Conservation (phyloP, 2,888 invertebrate species). For the Liodrosophila aerea region DNA sequence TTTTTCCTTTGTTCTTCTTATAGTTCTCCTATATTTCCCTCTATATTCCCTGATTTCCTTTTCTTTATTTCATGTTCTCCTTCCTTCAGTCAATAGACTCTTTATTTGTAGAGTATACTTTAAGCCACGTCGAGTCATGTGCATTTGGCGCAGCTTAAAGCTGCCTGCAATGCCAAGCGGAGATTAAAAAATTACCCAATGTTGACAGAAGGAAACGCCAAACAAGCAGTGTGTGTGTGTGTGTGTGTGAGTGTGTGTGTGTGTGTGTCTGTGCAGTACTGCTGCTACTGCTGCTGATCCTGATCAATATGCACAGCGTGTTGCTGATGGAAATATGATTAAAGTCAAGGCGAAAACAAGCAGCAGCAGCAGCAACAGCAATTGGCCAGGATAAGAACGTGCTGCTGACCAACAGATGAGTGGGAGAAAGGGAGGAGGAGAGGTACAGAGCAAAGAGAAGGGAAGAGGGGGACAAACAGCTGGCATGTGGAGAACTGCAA, state of each 20-base stretch:
- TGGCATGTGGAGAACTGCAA: constrained; percentile 21
- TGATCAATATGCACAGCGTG: constrained; percentile 67
- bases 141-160: constrained; percentile 38
- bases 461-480: too few species aligned
- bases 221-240: constrained; percentile 15
- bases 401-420: constrained; percentile 28
- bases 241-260: constrained; percentile 4
- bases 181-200: constrained; percentile 71
- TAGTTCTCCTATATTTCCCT: too few species aligned
- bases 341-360: constrained; percentile 70
- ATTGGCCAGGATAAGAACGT: constrained; percentile 34
- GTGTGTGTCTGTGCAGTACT: constrained; percentile 23
- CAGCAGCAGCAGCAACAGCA: constrained; percentile 28
- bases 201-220: constrained; percentile 57
- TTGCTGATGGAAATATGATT: constrained; percentile 72
- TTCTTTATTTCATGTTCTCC: not conserved
- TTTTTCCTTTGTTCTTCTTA: too few species aligned
- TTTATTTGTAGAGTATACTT: constrained; percentile 9
- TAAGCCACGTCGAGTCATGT: too few species aligned
- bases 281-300: constrained; percentile 24
- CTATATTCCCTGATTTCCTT: too few species aligned
- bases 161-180: constrained; percentile 51
- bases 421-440: constrained; percentile 19
- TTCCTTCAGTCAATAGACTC: not conserved
- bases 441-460: too few species aligned